Evolutionary conservation across 1,140 invertebrate species (phyloP).

Genomic region (Zaprionus ghesquierei): DNA sequence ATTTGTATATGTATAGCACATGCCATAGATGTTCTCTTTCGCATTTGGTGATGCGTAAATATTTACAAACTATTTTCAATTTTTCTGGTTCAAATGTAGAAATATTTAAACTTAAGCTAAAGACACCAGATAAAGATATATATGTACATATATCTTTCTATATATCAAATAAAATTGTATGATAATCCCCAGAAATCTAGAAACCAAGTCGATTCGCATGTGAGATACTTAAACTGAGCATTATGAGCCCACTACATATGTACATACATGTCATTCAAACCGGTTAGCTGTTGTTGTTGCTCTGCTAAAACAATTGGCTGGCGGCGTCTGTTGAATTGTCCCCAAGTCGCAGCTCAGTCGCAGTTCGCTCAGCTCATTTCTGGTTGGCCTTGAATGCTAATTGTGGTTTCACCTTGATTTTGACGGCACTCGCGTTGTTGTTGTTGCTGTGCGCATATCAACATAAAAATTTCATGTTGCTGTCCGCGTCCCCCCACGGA

Average conservation of each 20-base stretch:
- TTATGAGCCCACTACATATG: no score
- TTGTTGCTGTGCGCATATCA: slow-evolving; percentile 53
- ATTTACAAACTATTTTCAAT: background rate
- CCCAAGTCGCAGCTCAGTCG: slow-evolving; percentile 42
- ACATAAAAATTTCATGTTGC: slow-evolving; percentile 76
- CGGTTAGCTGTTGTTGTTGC: slow-evolving; percentile 38
- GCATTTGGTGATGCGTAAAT: no score
- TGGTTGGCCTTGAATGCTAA: slow-evolving; percentile 80
- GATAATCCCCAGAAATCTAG: background rate
- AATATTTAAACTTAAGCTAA: no score
- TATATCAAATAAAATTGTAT: no score
- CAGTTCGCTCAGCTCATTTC: slow-evolving; percentile 53
- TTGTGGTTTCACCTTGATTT: slow-evolving; percentile 78
- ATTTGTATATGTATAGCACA: no score
- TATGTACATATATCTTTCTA: no score
- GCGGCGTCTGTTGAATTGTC: slow-evolving; percentile 28
- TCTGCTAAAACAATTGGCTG: slow-evolving; percentile 56
- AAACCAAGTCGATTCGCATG: background rate
- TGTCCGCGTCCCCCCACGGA: no score
- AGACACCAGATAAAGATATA: background rate
- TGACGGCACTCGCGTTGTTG: slow-evolving; percentile 56
- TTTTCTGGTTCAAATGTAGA: no score
- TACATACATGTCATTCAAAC: slow-evolving; percentile 25
- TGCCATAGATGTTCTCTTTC: no score
- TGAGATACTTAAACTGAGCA: background rate